Percentiles rank a stretch among this genome's conserved stretches.
Evolutionary conservation across 2,797 vertebrate genomes (phyloP).

Genomic region (Melopsittacus undulatus): DNA sequence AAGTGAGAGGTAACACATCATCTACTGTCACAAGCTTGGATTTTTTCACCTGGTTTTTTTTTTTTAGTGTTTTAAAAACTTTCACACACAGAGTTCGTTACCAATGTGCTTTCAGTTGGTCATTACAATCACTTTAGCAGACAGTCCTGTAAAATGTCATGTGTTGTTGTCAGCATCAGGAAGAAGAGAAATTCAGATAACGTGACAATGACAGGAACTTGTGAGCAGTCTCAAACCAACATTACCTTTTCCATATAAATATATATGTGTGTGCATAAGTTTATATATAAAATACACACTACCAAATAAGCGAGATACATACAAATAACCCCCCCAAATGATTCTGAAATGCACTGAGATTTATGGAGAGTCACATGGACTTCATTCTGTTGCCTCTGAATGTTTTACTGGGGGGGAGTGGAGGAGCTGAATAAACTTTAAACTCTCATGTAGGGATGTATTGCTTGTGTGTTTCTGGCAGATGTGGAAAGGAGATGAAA

Average conservation of each 20-base stretch:
- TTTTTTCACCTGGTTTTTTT: not conserved
- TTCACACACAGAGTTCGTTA: not conserved
- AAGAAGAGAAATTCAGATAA: not conserved
- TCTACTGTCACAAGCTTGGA: not conserved
- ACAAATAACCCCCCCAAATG: slow-evolving; percentile 62
- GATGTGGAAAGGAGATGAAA: slow-evolving; percentile 85
- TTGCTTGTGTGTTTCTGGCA: slow-evolving; percentile 83
- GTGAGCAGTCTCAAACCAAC: slow-evolving; percentile 19
- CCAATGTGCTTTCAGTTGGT: not conserved
- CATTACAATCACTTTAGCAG: slow-evolving; percentile 32
- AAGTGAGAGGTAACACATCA: not conserved
- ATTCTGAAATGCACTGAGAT: slow-evolving; percentile 57
- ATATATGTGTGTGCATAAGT: not conserved
- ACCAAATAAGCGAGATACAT: slow-evolving; percentile 43
- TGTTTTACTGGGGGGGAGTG: slow-evolving; percentile 65
- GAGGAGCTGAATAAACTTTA: slow-evolving; percentile 82
- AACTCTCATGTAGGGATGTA: slow-evolving; percentile 84
- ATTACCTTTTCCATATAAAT: slow-evolving; percentile 32
- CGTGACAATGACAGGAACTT: slow-evolving; percentile 10
- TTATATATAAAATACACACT: not conserved
- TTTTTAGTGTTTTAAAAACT: slow-evolving; percentile 13
- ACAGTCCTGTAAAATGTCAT: not conserved
- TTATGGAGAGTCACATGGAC: slow-evolving; percentile 71
- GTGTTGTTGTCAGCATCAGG: not conserved
- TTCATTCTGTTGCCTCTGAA: slow-evolving; percentile 78